Percentiles rank a stretch among this genome's conserved stretches.
Evolutionary conservation across 2,888 invertebrate species (phyloP).

Genomic region (Globia sparganii): DNA sequence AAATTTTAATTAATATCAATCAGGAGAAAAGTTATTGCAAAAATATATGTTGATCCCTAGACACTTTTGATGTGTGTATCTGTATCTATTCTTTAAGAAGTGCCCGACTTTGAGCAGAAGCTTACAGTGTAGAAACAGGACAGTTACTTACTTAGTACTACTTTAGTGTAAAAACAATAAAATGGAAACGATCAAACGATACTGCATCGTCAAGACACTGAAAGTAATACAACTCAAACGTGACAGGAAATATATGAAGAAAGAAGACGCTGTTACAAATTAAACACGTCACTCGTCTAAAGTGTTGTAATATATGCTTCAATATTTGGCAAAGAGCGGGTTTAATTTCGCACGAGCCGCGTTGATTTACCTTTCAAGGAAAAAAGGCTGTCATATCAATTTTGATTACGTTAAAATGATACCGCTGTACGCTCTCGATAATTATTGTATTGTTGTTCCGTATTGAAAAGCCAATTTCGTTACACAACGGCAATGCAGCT

Average conservation of each 20-base stretch:
- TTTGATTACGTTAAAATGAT: slow-evolving; percentile 66
- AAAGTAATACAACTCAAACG: background rate
- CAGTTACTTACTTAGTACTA: background rate
- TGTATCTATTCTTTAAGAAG: background rate
- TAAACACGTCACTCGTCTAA: background rate
- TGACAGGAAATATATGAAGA: background rate
- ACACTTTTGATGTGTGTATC: too few species aligned
- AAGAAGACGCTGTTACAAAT: slow-evolving; percentile 3
- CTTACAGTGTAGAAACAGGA: too few species aligned
- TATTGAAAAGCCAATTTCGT: slow-evolving; percentile 76
- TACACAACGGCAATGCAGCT: slow-evolving; percentile 75
- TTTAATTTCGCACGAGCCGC: background rate
- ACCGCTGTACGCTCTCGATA: slow-evolving; percentile 66
- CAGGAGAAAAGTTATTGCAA: too few species aligned
- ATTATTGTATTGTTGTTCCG: slow-evolving; percentile 73
- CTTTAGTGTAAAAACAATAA: background rate
- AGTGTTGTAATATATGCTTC: slow-evolving; percentile 6
- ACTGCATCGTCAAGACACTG: background rate
- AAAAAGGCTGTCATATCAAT: slow-evolving; percentile 61
- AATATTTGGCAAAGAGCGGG: background rate
- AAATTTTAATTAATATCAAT: too few species aligned
- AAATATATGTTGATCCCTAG: too few species aligned
- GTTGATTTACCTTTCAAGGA: slow-evolving; percentile 28
- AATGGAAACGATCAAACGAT: background rate
- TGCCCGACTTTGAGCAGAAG: background rate